phyloP scores from a whole-genome alignment of 2,888 invertebrate genomes.

The Tolmerus cingulatus region DNA sequence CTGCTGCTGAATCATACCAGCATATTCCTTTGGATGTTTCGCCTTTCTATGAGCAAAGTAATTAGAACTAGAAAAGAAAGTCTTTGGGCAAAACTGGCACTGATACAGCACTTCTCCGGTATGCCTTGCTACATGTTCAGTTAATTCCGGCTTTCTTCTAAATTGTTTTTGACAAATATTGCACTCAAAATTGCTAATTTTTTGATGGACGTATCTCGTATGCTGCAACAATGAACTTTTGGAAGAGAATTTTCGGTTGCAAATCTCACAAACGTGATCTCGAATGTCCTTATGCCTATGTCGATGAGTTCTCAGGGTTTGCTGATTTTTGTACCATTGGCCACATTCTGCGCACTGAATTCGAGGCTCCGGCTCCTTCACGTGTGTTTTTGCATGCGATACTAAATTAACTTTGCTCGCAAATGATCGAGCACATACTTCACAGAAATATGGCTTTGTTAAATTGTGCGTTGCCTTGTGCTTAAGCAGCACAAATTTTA shows the following conservation, averaged over 20 bases:
- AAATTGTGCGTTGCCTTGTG: conserved; percentile 47
- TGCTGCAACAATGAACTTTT: conserved; percentile 46
- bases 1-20: conserved; percentile 36
- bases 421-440: conserved; percentile 50
- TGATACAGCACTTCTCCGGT: conserved; percentile 52
- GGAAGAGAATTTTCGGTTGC: conserved; percentile 44
- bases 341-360: conserved; percentile 48
- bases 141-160: conserved; percentile 46
- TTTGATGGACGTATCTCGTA: conserved; percentile 48
- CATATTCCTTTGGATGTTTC: conserved; percentile 50
- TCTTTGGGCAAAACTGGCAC: conserved; percentile 52
- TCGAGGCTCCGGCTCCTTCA: conserved; percentile 3
- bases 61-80: conserved; percentile 52
- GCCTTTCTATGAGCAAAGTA: conserved; percentile 53
- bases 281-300: conserved; percentile 46
- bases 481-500: conserved; percentile 48
- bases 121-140: conserved; percentile 52
- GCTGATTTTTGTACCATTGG: conserved; percentile 48
- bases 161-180: conserved; percentile 47
- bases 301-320: conserved; percentile 48
- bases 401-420: conserved; percentile 40
- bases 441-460: conserved; percentile 48
- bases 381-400: conserved; percentile 44
- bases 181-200: conserved; percentile 46
- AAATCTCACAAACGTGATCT: conserved; percentile 44